These are phyloP conservation scores for Daboia siamensis DNA, from an alignment of 2,113 vertebrate genomes.

Conservation along the genomic window DNA sequence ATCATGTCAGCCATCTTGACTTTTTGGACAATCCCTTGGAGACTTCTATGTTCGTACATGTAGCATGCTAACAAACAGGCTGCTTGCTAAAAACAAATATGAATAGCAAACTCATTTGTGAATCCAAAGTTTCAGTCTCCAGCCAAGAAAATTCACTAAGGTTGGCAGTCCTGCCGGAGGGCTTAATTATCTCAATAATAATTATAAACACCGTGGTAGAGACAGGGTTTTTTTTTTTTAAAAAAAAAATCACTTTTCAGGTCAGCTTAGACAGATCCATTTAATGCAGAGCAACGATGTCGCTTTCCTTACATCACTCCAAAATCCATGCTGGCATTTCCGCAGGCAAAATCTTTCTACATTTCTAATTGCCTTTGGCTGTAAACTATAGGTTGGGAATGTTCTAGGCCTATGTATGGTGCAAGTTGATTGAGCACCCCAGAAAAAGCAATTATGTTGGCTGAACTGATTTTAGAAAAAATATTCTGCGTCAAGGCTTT, in stretches of 20 bases:
- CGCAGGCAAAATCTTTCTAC: not conserved
- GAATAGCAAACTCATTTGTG: not conserved
- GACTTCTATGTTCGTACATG: not conserved
- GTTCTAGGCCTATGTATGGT: not conserved
- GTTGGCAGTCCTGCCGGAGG: not conserved
- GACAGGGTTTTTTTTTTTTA: not conserved
- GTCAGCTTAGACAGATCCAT: not conserved
- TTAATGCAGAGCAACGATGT: not conserved
- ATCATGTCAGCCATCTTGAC: too few species aligned
- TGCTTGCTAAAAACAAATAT: not conserved
- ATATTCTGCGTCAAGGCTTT: conserved; percentile 1
- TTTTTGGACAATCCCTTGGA: too few species aligned
- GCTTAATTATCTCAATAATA: not conserved
- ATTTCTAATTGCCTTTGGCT: not conserved
- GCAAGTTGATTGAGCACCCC: not conserved
- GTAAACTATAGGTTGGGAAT: not conserved
- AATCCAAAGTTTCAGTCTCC: not conserved
- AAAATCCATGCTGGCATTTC: not conserved
- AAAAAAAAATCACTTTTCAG: not conserved
- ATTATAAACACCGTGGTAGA: not conserved
- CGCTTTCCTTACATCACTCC: not conserved
- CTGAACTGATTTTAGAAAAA: not conserved
- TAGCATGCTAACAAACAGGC: not conserved
- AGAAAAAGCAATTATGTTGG: not conserved
- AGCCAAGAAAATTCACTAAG: not conserved